A percentile compares a stretch with the other conserved stretches of the same genome.
phyloP scores from a whole-genome alignment of 2,113 vertebrate genomes.

The Tricholaema leucomelas region DNA sequence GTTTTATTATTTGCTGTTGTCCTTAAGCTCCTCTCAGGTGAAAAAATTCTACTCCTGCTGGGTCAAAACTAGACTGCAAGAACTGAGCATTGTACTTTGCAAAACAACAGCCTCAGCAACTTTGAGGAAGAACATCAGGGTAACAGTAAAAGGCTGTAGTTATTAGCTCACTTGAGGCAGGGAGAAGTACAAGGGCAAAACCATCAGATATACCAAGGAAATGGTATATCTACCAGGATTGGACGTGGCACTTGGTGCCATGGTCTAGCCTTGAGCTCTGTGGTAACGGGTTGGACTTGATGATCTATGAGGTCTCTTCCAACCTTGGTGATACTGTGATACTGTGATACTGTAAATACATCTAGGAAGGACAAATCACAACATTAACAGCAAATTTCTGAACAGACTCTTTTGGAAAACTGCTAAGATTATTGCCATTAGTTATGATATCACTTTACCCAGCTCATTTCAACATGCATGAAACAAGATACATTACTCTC shows the following conservation, averaged over 20 bases:
- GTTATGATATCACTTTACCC: background rate
- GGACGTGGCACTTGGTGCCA: no score
- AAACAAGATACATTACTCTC: background rate
- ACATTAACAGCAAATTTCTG: background rate
- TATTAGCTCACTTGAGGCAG: background rate
- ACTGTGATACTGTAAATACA: no score
- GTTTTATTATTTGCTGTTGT: background rate
- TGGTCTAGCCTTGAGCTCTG: no score
- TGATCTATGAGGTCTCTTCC: no score
- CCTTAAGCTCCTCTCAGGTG: background rate
- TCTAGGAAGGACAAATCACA: background rate
- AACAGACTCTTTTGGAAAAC: background rate
- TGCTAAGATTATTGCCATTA: background rate
- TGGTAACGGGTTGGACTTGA: no score
- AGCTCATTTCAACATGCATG: background rate
- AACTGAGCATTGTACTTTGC: background rate
- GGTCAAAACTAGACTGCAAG: background rate
- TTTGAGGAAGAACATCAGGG: background rate
- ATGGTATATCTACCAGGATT: no score
- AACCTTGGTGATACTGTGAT: no score
- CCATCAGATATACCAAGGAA: background rate
- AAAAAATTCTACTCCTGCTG: background rate
- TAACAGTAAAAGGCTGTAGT: background rate
- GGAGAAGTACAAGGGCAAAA: background rate
- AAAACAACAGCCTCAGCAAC: background rate